phyloP scores from a whole-genome alignment of 2,888 invertebrate genomes.

The Steinernema hermaphroditum region DNA sequence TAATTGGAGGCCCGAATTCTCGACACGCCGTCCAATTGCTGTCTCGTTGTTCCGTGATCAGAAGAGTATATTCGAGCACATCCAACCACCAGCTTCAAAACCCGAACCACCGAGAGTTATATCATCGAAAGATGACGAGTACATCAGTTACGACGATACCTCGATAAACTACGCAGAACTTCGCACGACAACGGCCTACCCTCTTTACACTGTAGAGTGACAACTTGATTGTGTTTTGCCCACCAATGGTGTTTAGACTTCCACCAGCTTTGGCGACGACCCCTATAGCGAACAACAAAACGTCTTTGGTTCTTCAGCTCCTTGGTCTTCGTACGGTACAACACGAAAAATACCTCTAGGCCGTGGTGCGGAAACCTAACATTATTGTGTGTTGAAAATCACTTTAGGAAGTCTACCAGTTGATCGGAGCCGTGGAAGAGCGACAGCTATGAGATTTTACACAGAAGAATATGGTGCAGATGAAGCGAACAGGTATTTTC shows the following conservation, averaged over 20 bases:
- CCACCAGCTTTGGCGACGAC: not conserved
- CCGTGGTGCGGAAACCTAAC: not conserved
- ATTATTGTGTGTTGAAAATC: not conserved
- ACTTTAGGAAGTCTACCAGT: slow-evolving; percentile 8
- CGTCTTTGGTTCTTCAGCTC: not conserved
- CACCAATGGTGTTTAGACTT: not conserved
- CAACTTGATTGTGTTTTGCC: not conserved
- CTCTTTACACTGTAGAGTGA: not conserved
- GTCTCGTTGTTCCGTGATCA: not conserved
- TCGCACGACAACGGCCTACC: not conserved
- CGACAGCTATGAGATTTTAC: not conserved
- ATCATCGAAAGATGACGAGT: not conserved
- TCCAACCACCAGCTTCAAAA: not conserved
- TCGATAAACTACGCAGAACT: not conserved
- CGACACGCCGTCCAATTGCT: slow-evolving; percentile 4
- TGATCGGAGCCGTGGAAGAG: not conserved
- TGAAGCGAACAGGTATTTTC: not conserved
- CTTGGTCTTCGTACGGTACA: not conserved
- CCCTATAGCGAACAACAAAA: not conserved
- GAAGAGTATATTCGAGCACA: not conserved
- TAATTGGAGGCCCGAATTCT: not conserved
- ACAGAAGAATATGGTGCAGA: not conserved
- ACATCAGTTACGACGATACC: not conserved
- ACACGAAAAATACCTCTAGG: not conserved
- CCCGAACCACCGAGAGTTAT: not conserved